A percentile compares a stretch with the other conserved stretches of the same genome.
phyloP scores from a whole-genome alignment of 2,797 vertebrate species.

The Acropternis orthonyx region DNA sequence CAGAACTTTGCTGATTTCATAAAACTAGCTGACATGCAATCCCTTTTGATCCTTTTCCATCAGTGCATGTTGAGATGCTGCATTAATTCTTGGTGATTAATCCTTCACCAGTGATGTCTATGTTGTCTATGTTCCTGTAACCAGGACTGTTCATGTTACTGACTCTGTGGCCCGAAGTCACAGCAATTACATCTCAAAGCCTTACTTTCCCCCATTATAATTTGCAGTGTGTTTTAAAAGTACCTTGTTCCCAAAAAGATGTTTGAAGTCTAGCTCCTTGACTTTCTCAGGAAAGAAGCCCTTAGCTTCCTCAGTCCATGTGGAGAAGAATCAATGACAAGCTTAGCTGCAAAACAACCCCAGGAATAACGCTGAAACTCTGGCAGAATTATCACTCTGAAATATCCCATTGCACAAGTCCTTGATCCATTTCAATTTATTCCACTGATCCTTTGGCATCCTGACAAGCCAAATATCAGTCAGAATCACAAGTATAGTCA shows the following conservation, averaged over 20 bases:
- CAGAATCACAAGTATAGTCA: background rate
- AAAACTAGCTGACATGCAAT: background rate
- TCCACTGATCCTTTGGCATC: background rate
- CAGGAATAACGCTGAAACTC: background rate
- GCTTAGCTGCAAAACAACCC: background rate
- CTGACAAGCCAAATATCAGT: background rate
- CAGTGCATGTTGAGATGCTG: background rate
- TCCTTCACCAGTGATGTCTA: background rate
- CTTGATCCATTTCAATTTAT: conserved; percentile 5
- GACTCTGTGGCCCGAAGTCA: background rate
- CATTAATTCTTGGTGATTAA: background rate
- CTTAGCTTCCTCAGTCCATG: background rate
- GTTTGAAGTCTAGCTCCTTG: background rate
- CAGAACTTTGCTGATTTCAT: background rate
- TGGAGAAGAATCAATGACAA: background rate
- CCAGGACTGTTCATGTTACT: background rate
- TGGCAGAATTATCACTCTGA: background rate
- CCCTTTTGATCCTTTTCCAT: background rate
- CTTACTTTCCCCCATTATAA: background rate
- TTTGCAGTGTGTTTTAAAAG: background rate
- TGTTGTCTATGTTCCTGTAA: background rate
- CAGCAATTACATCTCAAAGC: background rate
- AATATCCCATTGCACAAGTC: background rate
- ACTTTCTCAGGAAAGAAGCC: background rate
- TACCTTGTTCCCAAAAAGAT: background rate